Percentiles rank a stretch among this genome's conserved stretches.
Evolutionary conservation across 2,113 vertebrate species (phyloP).

Genomic region (Meriones unguiculatus): DNA sequence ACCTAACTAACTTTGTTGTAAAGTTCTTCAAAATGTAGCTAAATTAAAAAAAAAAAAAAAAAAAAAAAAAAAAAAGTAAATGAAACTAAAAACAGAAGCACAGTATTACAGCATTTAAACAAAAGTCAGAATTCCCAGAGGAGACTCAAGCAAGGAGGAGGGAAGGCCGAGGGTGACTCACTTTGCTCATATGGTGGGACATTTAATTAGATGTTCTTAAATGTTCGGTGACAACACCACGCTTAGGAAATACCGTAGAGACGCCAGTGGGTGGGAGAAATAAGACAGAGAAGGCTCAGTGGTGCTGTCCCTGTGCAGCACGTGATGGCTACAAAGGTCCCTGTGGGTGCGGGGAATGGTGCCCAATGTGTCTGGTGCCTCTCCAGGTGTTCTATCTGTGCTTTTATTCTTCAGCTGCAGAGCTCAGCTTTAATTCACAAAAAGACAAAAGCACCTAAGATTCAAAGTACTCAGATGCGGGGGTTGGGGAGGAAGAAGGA

Average conservation of each 20-base stretch:
- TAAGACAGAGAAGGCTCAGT: neutral
- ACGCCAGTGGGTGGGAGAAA: neutral
- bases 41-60: neutral
- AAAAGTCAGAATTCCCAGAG: constrained; percentile 15
- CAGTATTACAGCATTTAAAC: constrained; percentile 1
- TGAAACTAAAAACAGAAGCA: constrained; percentile 58
- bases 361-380: neutral
- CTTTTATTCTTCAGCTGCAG: neutral
- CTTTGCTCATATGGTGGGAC: constrained; percentile 57
- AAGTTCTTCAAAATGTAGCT: neutral
- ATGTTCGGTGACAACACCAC: constrained; percentile 46
- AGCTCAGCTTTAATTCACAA: neutral
- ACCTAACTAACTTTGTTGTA: constrained; percentile 33
- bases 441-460: neutral
- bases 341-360: fast-evolving
- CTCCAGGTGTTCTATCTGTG: neutral
- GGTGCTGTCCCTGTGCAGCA: neutral
- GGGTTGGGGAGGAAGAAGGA: too few relatives aligned
- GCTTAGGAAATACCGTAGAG: constrained; percentile 6
- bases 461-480: too few relatives aligned
- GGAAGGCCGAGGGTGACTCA: constrained; percentile 33
- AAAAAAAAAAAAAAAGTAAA: neutral
- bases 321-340: neutral
- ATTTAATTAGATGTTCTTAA: constrained; percentile 61
- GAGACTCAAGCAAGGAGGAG: neutral